These are phyloP conservation scores for Pemphredon lugubris DNA, from an alignment of 2,888 invertebrate species.

Conservation along the genomic window DNA sequence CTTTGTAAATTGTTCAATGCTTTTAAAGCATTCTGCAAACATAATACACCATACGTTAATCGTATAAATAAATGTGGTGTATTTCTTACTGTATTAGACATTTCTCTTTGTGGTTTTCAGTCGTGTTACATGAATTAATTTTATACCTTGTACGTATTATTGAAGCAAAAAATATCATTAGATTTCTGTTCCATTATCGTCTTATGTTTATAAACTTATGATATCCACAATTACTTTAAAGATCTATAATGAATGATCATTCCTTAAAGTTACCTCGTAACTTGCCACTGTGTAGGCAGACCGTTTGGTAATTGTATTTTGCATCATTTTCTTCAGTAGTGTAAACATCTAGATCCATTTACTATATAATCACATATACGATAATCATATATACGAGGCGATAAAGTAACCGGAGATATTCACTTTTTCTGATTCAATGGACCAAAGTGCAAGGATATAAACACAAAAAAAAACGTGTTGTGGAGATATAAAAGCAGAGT, in stretches of 20 bases:
- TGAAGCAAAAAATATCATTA: not conserved
- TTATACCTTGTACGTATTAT: constrained; percentile 14
- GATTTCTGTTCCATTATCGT: constrained; percentile 8
- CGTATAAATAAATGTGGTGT: constrained; percentile 2
- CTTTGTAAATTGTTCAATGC: constrained; percentile 88
- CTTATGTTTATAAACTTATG: not conserved
- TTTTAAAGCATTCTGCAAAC: constrained; percentile 86
- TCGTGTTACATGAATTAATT: not conserved
- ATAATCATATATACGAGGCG: too few species aligned
- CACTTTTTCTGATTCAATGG: constrained; percentile 1
- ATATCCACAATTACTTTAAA: not conserved
- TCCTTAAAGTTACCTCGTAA: constrained; percentile 73
- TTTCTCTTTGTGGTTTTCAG: not conserved
- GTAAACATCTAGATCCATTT: constrained; percentile 60
- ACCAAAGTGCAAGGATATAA: constrained; percentile 24
- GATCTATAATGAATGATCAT: not conserved
- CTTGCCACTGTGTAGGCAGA: constrained; percentile 24
- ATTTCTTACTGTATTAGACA: not conserved
- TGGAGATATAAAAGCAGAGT: not conserved
- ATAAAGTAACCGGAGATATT: not conserved
- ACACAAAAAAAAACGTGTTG: not conserved
- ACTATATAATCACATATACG: constrained; percentile 44
- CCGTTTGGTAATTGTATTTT: constrained; percentile 38
- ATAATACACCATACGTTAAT: constrained; percentile 3
- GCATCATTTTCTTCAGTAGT: constrained; percentile 62